Conservation (phyloP, 2,888 invertebrate species). For the Chironomus riparius region DNA sequence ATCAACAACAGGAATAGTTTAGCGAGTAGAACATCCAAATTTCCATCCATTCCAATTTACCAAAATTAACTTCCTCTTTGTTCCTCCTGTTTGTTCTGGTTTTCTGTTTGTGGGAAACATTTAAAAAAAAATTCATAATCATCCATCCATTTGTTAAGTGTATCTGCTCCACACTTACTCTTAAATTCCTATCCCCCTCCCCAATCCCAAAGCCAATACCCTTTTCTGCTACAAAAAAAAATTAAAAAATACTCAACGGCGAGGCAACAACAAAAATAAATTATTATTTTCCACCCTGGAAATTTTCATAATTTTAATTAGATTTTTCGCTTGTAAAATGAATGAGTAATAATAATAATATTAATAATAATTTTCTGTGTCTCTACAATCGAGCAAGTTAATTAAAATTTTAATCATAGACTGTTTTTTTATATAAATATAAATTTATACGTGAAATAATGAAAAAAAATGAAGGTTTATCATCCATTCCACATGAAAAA, state of each 20-base stretch:
- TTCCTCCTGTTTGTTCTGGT: not conserved
- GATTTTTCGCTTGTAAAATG: slow-evolving; percentile 1
- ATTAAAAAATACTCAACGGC: too few species aligned
- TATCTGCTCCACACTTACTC: too few species aligned
- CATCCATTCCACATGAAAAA: not conserved
- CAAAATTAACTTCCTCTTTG: not conserved
- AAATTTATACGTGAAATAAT: not conserved
- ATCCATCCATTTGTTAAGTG: too few species aligned
- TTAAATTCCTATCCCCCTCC: not conserved
- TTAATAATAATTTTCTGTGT: not conserved
- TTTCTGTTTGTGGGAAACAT: too few species aligned
- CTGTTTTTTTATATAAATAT: not conserved
- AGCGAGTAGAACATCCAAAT: not conserved
- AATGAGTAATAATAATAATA: not conserved
- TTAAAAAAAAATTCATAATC: too few species aligned
- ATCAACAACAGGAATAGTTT: not conserved
- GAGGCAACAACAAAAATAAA: not conserved
- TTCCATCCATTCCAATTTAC: not conserved
- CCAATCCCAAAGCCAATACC: not conserved
- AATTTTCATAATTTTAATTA: slow-evolving; percentile 26
- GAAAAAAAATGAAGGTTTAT: not conserved
- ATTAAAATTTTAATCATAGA: slow-evolving; percentile 12
- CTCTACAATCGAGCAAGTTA: slow-evolving; percentile 2
- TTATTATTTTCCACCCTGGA: not conserved
- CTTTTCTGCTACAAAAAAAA: not conserved